Base-by-base conservation (phyloP, 2,888 invertebrate genomes). In the Melangyna quadrimaculata region DNA sequence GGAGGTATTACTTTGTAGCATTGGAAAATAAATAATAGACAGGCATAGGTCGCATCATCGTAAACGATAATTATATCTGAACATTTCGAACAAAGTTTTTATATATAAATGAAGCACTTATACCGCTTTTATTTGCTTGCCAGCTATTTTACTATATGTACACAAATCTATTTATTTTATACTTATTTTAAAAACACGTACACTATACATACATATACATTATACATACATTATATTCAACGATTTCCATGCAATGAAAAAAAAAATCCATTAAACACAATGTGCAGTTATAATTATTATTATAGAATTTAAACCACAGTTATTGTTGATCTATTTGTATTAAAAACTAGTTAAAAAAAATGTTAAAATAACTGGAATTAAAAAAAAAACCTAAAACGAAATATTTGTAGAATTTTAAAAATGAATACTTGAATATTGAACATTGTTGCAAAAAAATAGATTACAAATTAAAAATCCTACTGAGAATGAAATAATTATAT, bases 241-340 rank as follows among this genome's bases (percentile, higher is more conserved):
- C 83, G 79, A 83, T 78, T n/a, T 78, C 45, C 73, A 69, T 61
- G 67, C 82, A 82, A 82, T 83, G 82, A 84, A 82, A 74, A 35
- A n/a, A 12, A 1, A 35, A 35, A 43, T 40, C 67, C 35, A 55
- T 73, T 35, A 77, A 59, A 65, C 55, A 65, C 59, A 71, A 71
- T 43, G 51, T 65, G 74, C 63, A 70, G 40, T 69, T 61, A 55
- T 35, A 57, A 61, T 61, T 24, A 63, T 55, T 73, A 75, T 73
- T 61, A 70, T 81, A 81, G 81, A 70, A 74, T 69, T 74, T 59
- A 59, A 81, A 22, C 81, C 51, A 2, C 61, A 78, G 69, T 86
- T 81, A 70, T 69, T 86, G 77, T 81, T 81, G 45, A 72, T 69
- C 75, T 72, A 61, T 78, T 80, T 81, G 69, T 70, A 81, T 86